Conservation (phyloP, 2,797 vertebrate species). For the Halcyon smyrnensis region DNA sequence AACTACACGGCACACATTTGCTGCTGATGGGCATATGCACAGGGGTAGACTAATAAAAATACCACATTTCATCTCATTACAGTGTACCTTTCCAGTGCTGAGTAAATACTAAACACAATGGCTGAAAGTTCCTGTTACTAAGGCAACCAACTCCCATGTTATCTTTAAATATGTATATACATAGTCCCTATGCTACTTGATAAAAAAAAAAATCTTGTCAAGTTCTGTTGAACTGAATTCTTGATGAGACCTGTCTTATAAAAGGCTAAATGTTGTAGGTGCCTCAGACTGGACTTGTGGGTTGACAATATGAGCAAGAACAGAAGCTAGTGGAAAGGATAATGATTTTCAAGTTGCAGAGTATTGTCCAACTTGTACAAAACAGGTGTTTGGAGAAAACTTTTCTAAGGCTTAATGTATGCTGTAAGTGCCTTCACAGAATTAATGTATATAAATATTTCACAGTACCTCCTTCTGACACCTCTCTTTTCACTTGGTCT, state of each 20-base stretch:
- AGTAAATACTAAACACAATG: constrained; percentile 44
- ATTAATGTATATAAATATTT: background rate
- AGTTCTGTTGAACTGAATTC: constrained; percentile 4
- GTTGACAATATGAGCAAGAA: background rate
- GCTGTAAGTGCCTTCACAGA: background rate
- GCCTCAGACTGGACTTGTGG: background rate
- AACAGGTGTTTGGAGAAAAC: background rate
- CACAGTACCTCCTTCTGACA: background rate
- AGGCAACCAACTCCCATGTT: constrained; percentile 26
- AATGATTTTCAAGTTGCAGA: background rate
- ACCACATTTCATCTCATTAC: constrained; percentile 11
- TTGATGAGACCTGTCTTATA: background rate
- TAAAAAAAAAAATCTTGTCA: background rate
- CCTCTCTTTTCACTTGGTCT: background rate
- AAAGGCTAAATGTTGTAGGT: background rate
- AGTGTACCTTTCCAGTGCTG: constrained; percentile 16
- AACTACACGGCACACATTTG: background rate
- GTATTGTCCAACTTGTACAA: background rate
- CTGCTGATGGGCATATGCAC: background rate
- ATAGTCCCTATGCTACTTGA: background rate
- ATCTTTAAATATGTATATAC: constrained; percentile 19
- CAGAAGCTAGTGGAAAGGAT: background rate
- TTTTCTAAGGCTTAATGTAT: background rate
- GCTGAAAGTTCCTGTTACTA: constrained; percentile 46
- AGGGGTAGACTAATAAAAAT: constrained; percentile 23